Percentiles rank a stretch among this genome's conserved stretches.
Conservation (phyloP, 2,113 vertebrate species). For the Centrocercus urophasianus region DNA sequence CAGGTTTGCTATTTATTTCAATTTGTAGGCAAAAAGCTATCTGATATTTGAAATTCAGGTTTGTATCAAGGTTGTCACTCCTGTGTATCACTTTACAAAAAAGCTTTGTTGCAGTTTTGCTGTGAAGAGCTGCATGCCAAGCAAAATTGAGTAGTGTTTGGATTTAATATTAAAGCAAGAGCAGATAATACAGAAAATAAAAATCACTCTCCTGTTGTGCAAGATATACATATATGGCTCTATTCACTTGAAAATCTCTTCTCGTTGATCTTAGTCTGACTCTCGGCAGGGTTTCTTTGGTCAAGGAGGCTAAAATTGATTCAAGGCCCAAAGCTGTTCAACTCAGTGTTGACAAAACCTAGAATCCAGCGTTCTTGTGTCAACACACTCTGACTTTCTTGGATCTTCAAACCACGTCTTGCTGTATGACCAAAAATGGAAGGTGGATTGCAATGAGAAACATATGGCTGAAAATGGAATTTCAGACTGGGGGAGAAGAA, state of each 20-base stretch:
- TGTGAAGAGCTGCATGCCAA: neutral
- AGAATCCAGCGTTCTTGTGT: conserved; percentile 53
- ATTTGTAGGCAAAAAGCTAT: neutral
- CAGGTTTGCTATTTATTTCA: neutral
- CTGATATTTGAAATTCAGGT: neutral
- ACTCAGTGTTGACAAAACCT: conserved; percentile 63
- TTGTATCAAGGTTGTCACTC: neutral
- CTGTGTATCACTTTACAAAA: neutral
- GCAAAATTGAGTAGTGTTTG: conserved; percentile 18
- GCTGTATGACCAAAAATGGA: conserved; percentile 67
- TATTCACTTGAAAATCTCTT: conserved; percentile 51
- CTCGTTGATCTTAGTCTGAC: conserved; percentile 64
- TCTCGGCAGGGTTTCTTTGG: conserved; percentile 61
- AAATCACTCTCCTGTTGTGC: conserved; percentile 32
- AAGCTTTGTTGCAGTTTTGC: neutral
- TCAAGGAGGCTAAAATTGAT: conserved; percentile 69
- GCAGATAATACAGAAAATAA: conserved; percentile 42
- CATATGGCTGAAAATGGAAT: conserved; percentile 63
- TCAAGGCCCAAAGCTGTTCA: conserved; percentile 62
- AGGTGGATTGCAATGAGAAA: conserved; percentile 62
- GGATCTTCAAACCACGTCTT: conserved; percentile 61
- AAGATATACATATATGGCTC: conserved; percentile 69
- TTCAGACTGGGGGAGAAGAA: conserved; percentile 45
- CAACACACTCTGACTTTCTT: conserved; percentile 57
- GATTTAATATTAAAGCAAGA: conserved; percentile 37